phyloP scores from a whole-genome alignment of 2,797 vertebrate genomes.

The Chromis chromis region DNA sequence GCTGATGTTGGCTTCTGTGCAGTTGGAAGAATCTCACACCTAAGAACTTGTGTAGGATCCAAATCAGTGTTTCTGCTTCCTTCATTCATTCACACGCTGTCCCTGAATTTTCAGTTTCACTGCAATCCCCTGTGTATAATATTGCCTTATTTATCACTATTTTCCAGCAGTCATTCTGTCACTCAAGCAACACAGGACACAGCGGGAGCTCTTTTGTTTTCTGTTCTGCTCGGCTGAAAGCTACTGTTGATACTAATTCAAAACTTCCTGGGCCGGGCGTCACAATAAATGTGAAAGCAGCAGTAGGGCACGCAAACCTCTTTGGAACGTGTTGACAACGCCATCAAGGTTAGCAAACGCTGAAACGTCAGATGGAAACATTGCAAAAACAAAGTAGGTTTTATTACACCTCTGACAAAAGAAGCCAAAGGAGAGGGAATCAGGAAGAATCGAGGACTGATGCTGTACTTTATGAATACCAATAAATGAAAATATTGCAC shows the following conservation, averaged over 20 bases:
- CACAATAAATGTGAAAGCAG: constrained; percentile 48
- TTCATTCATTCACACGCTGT: constrained; percentile 25
- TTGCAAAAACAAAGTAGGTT: constrained; percentile 10
- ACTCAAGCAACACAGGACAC: constrained; percentile 57
- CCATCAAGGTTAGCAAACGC: constrained; percentile 27
- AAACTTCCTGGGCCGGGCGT: constrained; percentile 44
- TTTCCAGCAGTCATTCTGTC: constrained; percentile 59
- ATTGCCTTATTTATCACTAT: constrained; percentile 60
- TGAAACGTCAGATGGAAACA: constrained; percentile 20
- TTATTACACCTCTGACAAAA: constrained; percentile 8
- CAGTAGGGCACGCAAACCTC: constrained; percentile 31
- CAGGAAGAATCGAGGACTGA: not conserved
- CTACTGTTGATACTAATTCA: constrained; percentile 51
- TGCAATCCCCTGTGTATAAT: constrained; percentile 37
- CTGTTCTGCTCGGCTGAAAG: constrained; percentile 62
- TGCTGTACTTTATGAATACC: constrained; percentile 3
- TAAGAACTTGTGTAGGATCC: constrained; percentile 20
- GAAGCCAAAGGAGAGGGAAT: not conserved
- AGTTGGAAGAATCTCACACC: not conserved
- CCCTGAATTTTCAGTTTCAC: constrained; percentile 35
- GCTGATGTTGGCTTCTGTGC: constrained; percentile 18
- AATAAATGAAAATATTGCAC: not conserved
- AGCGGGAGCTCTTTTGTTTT: constrained; percentile 56
- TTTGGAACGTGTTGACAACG: constrained; percentile 28
- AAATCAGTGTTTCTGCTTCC: constrained; percentile 12